phyloP scores from a whole-genome alignment of 2,797 vertebrate species.

The Oreochromis mossambicus region DNA sequence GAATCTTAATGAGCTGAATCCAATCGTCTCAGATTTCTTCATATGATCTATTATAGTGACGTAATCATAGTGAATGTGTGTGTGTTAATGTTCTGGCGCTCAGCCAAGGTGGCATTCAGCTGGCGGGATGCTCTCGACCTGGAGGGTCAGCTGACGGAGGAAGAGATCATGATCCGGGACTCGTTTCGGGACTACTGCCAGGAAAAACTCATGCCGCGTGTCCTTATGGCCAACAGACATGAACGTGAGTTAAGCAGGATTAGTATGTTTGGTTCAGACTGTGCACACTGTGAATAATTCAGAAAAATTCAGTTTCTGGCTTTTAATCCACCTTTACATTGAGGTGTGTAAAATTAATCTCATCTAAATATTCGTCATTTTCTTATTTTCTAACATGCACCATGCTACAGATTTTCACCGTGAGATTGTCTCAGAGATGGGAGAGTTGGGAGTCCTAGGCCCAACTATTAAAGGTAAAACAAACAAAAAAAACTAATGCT shows the following conservation, averaged over 20 bases:
- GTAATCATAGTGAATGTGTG: slow-evolving; percentile 2
- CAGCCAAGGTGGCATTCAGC: slow-evolving; percentile 78
- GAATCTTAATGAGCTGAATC: not conserved
- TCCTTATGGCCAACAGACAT: slow-evolving; percentile 86
- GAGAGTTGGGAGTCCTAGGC: slow-evolving; percentile 82
- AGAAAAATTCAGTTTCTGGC: not conserved
- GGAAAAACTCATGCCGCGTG: slow-evolving; percentile 86
- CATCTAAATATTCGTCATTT: slow-evolving; percentile 27
- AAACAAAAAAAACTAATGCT: accelerated
- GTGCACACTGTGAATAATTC: not conserved
- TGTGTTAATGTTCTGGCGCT: not conserved
- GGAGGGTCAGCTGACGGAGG: slow-evolving; percentile 83
- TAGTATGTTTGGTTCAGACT: not conserved
- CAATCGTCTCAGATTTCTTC: not conserved
- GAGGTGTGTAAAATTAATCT: not conserved
- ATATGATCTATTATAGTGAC: slow-evolving; percentile 1
- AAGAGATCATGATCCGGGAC: slow-evolving; percentile 89
- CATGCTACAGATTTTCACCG: slow-evolving; percentile 72
- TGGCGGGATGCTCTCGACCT: slow-evolving; percentile 84
- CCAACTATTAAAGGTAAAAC: slow-evolving; percentile 84
- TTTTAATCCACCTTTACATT: not conserved
- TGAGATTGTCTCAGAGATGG: slow-evolving; percentile 84
- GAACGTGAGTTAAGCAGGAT: slow-evolving; percentile 71
- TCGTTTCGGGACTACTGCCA: slow-evolving; percentile 86
- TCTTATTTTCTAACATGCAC: not conserved